Percentiles rank a stretch among this genome's conserved stretches.
Evolutionary conservation across 2,113 vertebrate species (phyloP).

Genomic region (Brevimyrus niger): DNA sequence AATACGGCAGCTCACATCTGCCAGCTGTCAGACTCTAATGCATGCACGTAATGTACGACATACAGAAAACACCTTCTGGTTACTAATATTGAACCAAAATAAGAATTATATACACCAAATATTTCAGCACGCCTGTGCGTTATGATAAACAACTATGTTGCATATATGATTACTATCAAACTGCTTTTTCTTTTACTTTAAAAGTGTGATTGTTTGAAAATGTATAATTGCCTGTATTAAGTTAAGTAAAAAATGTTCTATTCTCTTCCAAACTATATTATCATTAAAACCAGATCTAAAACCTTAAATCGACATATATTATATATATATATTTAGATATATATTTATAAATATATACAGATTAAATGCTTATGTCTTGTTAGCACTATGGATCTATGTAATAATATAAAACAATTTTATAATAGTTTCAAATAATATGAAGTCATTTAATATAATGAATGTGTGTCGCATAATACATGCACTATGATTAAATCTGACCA

Average conservation of each 20-base stretch:
- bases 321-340: neutral
- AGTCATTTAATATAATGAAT: too few species aligned
- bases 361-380: neutral
- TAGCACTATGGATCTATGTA: neutral
- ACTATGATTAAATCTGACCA: constrained; percentile 74
- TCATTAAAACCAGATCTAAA: neutral
- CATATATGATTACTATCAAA: neutral
- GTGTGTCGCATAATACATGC: constrained; percentile 81
- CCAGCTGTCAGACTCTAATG: neutral
- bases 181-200: neutral
- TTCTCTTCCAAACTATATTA: neutral
- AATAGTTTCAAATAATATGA: constrained; percentile 69
- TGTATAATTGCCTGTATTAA: neutral
- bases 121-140: neutral
- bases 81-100: neutral
- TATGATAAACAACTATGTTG: neutral
- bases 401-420: constrained; percentile 37
- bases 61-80: neutral
- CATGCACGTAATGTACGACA: neutral
- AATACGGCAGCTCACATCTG: neutral
- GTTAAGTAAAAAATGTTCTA: neutral
- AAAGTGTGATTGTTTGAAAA: neutral
- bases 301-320: neutral
- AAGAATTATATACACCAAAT: neutral
- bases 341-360: neutral